Conservation (phyloP, 2,797 vertebrate genomes). For the Notoglanidium macrostoma region DNA sequence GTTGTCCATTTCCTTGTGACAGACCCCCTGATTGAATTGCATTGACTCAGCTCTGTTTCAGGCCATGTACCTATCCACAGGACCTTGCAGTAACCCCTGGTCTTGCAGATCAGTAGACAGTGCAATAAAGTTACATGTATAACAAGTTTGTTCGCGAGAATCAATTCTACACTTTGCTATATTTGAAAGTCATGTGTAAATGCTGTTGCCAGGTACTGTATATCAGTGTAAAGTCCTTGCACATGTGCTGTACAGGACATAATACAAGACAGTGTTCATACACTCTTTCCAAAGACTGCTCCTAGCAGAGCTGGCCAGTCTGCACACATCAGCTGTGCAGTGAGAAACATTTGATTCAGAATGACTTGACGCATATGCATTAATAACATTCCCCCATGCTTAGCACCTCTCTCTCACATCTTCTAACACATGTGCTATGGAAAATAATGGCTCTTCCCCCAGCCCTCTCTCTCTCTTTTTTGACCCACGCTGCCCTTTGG, state of each 20-base stretch:
- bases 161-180: not conserved
- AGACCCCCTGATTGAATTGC: slow-evolving; percentile 72
- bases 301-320: slow-evolving; percentile 16
- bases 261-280: not conserved
- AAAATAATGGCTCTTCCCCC: slow-evolving; percentile 37
- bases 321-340: slow-evolving; percentile 38
- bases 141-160: not conserved
- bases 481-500: slow-evolving; percentile 18
- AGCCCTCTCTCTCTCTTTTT: slow-evolving; percentile 14
- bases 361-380: slow-evolving; percentile 37
- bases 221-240: slow-evolving; percentile 3
- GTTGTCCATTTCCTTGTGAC: slow-evolving; percentile 58
- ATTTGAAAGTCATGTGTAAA: not conserved
- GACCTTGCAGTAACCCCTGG: slow-evolving; percentile 41
- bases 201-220: slow-evolving; percentile 2
- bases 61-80: slow-evolving; percentile 44
- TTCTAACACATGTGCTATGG: slow-evolving; percentile 33
- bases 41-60: slow-evolving; percentile 71
- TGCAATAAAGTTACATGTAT: not conserved
- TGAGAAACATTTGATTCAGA: slow-evolving; percentile 24
- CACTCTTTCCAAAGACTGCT: not conserved
- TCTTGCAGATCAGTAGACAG: slow-evolving; percentile 16
- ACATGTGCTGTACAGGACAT: not conserved
- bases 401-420: slow-evolving; percentile 32
- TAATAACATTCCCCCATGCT: slow-evolving; percentile 43